A percentile compares a stretch with the other conserved stretches of the same genome.
These are phyloP conservation scores for Mamestra configurata DNA, from an alignment of 1,140 invertebrate species.

Conservation along the genomic window DNA sequence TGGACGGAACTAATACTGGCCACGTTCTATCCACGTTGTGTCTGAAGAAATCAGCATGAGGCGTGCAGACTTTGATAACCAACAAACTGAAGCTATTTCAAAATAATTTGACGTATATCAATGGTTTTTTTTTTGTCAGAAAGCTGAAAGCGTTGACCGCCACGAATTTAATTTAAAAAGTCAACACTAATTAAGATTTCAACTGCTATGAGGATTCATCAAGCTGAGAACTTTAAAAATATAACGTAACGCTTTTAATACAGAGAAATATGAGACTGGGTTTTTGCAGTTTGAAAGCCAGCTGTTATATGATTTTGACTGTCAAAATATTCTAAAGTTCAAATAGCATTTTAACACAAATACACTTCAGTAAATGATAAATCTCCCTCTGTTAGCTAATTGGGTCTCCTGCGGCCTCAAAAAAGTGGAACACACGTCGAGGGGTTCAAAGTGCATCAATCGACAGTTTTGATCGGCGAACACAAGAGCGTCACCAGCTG, in stretches of 20 bases:
- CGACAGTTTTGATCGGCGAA: too few species aligned
- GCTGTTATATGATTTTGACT: not conserved
- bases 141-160: constrained; percentile 26
- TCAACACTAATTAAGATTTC: constrained; percentile 31
- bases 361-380: too few species aligned
- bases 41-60: too few species aligned
- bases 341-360: too few species aligned
- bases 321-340: too few species aligned
- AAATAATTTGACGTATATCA: not conserved
- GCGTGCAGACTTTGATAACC: not conserved
- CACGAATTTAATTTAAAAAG: constrained; percentile 25
- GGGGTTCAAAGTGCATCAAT: too few species aligned
- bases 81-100: not conserved
- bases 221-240: not conserved
- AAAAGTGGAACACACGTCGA: too few species aligned
- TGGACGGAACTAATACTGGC: too few species aligned
- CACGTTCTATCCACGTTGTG: too few species aligned
- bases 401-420: too few species aligned
- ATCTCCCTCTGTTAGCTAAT: too few species aligned
- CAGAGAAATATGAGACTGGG: not conserved
- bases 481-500: too few species aligned
- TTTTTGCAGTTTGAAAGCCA: not conserved
- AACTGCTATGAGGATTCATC: constrained; percentile 8
- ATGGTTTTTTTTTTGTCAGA: not conserved
- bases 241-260: not conserved